A percentile compares a stretch with the other conserved stretches of the same genome.
Conservation (phyloP, 1,140 invertebrate species). For the Chironomus striatipennis region DNA sequence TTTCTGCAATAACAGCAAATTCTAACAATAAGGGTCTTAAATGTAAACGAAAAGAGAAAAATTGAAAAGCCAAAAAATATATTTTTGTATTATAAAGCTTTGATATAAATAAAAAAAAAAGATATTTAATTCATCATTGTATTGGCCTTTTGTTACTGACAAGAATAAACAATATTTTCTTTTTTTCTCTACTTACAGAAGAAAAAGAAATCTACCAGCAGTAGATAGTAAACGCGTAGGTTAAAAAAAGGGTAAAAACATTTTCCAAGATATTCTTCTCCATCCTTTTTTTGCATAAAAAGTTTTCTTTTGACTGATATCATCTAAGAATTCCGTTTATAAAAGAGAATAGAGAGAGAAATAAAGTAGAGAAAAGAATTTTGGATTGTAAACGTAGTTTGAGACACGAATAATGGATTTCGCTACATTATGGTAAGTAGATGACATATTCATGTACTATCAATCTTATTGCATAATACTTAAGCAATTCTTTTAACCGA, state of each 20-base stretch:
- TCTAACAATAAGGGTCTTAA: too few species aligned
- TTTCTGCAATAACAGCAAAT: too few species aligned
- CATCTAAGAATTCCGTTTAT: not conserved
- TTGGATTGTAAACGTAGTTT: not conserved
- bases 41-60: too few species aligned
- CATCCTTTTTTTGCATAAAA: not conserved
- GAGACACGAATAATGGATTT: constrained; percentile 8
- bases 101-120: not conserved
- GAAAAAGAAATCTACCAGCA: not conserved
- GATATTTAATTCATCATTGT: not conserved
- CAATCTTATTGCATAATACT: not conserved
- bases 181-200: not conserved
- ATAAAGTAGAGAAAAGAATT: not conserved
- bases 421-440: constrained; percentile 7
- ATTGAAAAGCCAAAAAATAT: too few species aligned
- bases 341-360: not conserved
- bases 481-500: not conserved
- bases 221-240: not conserved
- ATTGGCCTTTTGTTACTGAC: constrained; percentile 6
- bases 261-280: not conserved
- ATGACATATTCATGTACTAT: not conserved
- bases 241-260: not conserved
- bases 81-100: too few species aligned
- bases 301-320: not conserved
- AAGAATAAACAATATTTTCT: constrained; percentile 1